A percentile compares a stretch with the other conserved stretches of the same genome.
phyloP scores from a whole-genome alignment of 92 coral and sea anemone species.

The Paragorgia papillata region DNA sequence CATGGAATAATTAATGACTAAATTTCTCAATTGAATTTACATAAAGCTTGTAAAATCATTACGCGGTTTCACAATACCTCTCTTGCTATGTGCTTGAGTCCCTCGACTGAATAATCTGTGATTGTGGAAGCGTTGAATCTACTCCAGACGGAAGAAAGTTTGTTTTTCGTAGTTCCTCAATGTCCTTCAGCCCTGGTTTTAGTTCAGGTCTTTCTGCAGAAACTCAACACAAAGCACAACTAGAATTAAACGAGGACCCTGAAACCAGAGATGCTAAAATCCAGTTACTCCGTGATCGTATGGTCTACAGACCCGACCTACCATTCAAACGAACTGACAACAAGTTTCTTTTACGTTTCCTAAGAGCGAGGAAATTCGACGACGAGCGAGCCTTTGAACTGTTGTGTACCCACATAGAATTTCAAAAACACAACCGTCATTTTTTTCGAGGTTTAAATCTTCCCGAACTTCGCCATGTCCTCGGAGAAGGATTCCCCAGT shows the following conservation, averaged over 20 bases:
- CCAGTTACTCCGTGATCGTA: slow-evolving; percentile 59
- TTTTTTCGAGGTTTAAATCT: slow-evolving; percentile 60
- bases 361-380: slow-evolving; percentile 73
- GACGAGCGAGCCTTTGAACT: slow-evolving; percentile 68
- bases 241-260: slow-evolving; percentile 32
- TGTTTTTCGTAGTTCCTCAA: too few species aligned
- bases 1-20: too few species aligned
- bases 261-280: slow-evolving; percentile 15
- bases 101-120: too few species aligned
- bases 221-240: slow-evolving; percentile 23
- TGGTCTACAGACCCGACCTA: slow-evolving; percentile 55
- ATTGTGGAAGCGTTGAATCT: neutral
- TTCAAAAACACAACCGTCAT: slow-evolving; percentile 56
- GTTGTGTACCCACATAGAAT: slow-evolving; percentile 67
- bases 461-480: slow-evolving; percentile 70
- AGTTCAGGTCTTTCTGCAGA: slow-evolving; percentile 26
- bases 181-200: slow-evolving; percentile 40
- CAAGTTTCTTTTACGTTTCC: slow-evolving; percentile 64
- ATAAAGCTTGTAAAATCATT: neutral
- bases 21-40: too few species aligned
- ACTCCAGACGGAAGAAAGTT: too few species aligned
- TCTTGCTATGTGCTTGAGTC: too few species aligned
- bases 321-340: slow-evolving; percentile 66
- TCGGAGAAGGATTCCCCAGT: slow-evolving; percentile 91
- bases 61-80: slow-evolving; percentile 2